A percentile compares a stretch with the other conserved stretches of the same genome.
Evolutionary conservation across 2,888 invertebrate species (phyloP).

Genomic region (Orthonychiurus folsomi): DNA sequence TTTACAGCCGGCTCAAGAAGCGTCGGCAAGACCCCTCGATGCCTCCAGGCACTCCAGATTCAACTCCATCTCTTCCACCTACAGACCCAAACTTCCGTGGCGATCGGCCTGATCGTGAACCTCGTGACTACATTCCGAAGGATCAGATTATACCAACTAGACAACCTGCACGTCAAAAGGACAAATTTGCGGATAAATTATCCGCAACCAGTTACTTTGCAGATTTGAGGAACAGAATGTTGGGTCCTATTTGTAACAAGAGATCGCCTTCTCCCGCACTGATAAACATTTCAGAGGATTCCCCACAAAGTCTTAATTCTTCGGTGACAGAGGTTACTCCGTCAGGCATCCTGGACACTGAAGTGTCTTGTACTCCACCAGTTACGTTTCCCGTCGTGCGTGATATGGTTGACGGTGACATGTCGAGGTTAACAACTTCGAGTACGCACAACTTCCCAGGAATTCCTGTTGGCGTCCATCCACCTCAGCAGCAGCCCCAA

Average conservation of each 20-base stretch:
- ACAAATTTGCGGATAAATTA: conserved; percentile 56
- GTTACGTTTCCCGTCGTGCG: background rate
- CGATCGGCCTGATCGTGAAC: too few relatives aligned
- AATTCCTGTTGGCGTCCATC: too few relatives aligned
- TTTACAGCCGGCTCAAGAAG: too few relatives aligned
- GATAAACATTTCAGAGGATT: conserved; percentile 20
- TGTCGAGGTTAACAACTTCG: conserved; percentile 15
- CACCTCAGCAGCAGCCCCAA: too few relatives aligned
- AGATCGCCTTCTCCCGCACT: conserved; percentile 30
- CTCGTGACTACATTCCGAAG: conserved; percentile 12
- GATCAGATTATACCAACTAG: too few relatives aligned
- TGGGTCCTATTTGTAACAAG: conserved; percentile 32
- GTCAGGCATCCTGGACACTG: background rate
- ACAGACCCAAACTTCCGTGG: too few relatives aligned
- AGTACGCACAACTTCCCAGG: too few relatives aligned
- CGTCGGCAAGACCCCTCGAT: too few relatives aligned
- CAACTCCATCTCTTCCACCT: too few relatives aligned
- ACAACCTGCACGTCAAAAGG: conserved; percentile 12
- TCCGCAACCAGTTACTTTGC: conserved; percentile 83
- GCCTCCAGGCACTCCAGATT: too few relatives aligned
- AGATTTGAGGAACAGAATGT: conserved; percentile 72
- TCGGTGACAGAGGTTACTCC: background rate
- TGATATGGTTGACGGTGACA: conserved; percentile 26
- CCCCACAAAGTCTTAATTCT: conserved; percentile 8
- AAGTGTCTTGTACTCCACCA: too few relatives aligned